A percentile compares a stretch with the other conserved stretches of the same genome.
Conservation (phyloP, 1,140 invertebrate species). For the Lepidotrigona ventralis region DNA sequence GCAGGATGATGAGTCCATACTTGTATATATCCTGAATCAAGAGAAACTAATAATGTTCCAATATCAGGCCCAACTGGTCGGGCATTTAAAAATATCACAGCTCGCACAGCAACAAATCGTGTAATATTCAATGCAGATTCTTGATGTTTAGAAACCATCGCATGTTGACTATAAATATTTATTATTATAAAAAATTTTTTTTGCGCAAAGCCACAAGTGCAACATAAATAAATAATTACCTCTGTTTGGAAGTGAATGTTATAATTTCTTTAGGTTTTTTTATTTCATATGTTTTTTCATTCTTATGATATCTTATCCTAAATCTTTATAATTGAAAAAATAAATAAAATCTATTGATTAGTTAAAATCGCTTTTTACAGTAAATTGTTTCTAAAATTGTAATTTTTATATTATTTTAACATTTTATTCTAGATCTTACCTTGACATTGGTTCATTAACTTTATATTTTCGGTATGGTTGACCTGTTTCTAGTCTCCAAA, state of each 20-base stretch:
- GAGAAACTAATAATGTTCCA: slow-evolving; percentile 83
- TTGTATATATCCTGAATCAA: slow-evolving; percentile 86
- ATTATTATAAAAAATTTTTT: background rate
- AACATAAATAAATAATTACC: background rate
- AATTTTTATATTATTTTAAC: background rate
- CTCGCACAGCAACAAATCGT: slow-evolving; percentile 78
- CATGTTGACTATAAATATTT: background rate
- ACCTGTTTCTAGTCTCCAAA: slow-evolving; percentile 88
- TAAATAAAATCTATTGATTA: background rate
- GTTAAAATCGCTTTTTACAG: background rate
- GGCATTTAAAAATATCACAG: slow-evolving; percentile 81
- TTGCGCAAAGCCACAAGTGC: background rate
- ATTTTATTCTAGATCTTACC: slow-evolving; percentile 50
- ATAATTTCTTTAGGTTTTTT: background rate
- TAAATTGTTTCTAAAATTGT: background rate
- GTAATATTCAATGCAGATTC: slow-evolving; percentile 57
- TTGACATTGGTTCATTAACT: slow-evolving; percentile 64
- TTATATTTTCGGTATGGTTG: slow-evolving; percentile 81
- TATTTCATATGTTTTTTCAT: background rate
- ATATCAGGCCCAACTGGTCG: slow-evolving; percentile 78
- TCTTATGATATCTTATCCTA: slow-evolving; percentile 26
- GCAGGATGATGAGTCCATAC: slow-evolving; percentile 87
- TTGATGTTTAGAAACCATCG: slow-evolving; percentile 36
- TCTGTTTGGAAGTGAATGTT: slow-evolving; percentile 11
- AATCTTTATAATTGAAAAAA: slow-evolving; percentile 17